A percentile compares a stretch with the other conserved stretches of the same genome.
phyloP scores from a whole-genome alignment of 2,797 vertebrate genomes.

The Notolabrus celidotus region DNA sequence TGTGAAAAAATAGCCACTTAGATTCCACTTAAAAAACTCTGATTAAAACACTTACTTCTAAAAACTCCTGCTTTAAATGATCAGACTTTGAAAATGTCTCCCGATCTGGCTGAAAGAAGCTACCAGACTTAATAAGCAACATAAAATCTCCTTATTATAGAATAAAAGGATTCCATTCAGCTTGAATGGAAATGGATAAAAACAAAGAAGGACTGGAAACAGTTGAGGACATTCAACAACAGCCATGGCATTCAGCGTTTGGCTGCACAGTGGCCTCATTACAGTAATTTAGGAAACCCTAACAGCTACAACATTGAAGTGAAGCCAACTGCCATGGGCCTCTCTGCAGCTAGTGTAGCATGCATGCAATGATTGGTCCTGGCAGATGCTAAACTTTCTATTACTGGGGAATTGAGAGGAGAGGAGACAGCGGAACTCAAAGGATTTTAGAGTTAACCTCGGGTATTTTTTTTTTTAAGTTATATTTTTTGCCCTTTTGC shows the following conservation, averaged over 20 bases:
- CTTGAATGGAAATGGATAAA: neutral
- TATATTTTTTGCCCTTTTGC: too few species aligned
- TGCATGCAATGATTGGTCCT: conserved; percentile 18
- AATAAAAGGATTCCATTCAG: neutral
- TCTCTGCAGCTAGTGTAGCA: neutral
- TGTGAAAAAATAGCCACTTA: too few species aligned
- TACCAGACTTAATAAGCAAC: conserved; percentile 4
- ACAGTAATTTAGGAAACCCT: conserved; percentile 41
- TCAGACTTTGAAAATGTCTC: conserved; percentile 1
- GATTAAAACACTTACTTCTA: neutral
- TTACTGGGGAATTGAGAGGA: neutral
- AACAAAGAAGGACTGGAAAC: neutral
- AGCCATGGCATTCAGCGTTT: conserved; percentile 1
- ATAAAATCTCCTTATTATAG: neutral
- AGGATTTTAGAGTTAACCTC: too few species aligned
- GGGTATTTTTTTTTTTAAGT: too few species aligned
- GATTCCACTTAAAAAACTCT: too few species aligned
- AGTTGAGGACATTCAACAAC: neutral
- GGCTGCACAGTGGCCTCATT: conserved; percentile 1
- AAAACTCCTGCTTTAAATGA: neutral
- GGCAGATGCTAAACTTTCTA: conserved; percentile 22
- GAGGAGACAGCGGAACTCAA: neutral
- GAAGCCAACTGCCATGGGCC: conserved; percentile 29
- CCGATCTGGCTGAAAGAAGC: conserved; percentile 9
- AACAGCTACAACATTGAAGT: conserved; percentile 22